phyloP scores from a whole-genome alignment of 2,888 invertebrate species.

The Linyphia triangularis region DNA sequence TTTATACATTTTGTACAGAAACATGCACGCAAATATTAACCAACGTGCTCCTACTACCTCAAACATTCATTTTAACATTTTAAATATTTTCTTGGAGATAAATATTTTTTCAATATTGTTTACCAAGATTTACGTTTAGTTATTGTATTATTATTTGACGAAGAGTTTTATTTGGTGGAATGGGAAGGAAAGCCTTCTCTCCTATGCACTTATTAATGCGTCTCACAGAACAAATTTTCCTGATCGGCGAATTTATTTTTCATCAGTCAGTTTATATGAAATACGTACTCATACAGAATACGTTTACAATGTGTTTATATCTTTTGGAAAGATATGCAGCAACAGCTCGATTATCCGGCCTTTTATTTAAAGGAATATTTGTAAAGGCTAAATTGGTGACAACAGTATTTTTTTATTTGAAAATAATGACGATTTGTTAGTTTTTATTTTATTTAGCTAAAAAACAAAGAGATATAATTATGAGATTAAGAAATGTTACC shows the following conservation, averaged over 20 bases:
- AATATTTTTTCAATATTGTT: background rate
- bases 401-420: too few species aligned
- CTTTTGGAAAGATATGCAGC: conserved; percentile 9
- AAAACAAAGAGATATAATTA: too few species aligned
- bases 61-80: background rate
- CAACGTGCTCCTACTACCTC: conserved; percentile 30
- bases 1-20: conserved; percentile 18
- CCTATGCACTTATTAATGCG: conserved; percentile 23
- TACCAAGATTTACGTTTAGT: background rate
- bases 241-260: conserved; percentile 16
- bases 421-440: too few species aligned
- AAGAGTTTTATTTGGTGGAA: too few species aligned
- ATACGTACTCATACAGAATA: conserved; percentile 14
- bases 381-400: too few species aligned
- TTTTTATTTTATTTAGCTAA: too few species aligned
- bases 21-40: background rate
- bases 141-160: background rate
- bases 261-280: conserved; percentile 34
- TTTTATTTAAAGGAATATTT: too few species aligned
- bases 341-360: background rate
- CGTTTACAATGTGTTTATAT: conserved; percentile 31
- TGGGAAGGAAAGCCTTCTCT: too few species aligned
- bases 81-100: background rate
- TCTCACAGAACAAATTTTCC: conserved; percentile 11
- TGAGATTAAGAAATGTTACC: too few species aligned